Evolutionary conservation across 2,797 vertebrate genomes (phyloP).

Genomic region (Molossus alvarezi): DNA sequence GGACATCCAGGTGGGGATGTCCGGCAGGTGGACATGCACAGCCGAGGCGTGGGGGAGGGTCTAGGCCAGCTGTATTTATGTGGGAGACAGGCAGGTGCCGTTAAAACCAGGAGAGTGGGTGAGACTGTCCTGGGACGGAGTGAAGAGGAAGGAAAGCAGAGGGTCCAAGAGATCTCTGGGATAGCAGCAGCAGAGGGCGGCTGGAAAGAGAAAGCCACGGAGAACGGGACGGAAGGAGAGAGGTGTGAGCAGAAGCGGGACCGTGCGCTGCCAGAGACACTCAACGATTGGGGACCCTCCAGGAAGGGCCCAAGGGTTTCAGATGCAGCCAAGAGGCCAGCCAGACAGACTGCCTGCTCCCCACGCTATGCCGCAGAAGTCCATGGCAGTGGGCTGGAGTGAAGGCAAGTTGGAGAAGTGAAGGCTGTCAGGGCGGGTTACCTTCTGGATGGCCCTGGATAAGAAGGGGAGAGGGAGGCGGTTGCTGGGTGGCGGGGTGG

Average conservation of each 20-base stretch:
- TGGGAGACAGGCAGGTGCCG: background rate
- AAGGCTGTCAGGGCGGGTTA: accelerated
- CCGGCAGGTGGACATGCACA: background rate
- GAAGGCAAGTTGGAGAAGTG: background rate
- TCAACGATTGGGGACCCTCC: background rate
- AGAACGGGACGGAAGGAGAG: background rate
- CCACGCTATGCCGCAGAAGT: too few relatives aligned
- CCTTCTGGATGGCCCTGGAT: background rate
- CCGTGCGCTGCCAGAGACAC: background rate
- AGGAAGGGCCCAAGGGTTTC: background rate
- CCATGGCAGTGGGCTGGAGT: background rate
- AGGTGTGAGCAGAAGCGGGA: background rate
- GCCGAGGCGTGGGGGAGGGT: background rate
- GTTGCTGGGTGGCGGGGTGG: background rate
- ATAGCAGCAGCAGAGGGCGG: background rate
- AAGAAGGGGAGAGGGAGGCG: background rate
- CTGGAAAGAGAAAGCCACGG: background rate
- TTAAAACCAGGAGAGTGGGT: background rate
- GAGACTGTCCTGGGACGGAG: background rate
- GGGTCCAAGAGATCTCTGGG: background rate
- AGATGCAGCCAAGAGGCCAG: background rate
- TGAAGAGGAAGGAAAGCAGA: background rate
- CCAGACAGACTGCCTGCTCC: too few relatives aligned
- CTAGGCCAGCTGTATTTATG: too few relatives aligned
- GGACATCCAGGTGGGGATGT: background rate